Conservation (phyloP, 2,113 vertebrate species). For the Lepus europaeus region DNA sequence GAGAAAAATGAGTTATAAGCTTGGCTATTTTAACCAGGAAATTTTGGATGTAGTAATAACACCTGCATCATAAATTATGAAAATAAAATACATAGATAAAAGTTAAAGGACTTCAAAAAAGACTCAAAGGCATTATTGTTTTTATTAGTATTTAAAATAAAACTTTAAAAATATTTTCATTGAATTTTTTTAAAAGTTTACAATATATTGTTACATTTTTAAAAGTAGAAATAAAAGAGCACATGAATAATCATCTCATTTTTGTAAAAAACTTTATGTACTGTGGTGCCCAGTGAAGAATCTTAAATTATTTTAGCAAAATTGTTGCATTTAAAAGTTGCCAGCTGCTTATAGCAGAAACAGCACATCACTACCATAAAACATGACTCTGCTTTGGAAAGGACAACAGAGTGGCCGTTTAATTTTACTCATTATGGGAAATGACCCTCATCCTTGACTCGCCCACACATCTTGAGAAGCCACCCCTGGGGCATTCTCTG, state of each 20-base stretch:
- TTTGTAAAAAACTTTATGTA: slow-evolving; percentile 20
- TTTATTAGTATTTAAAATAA: slow-evolving; percentile 43
- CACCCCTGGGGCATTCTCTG: slow-evolving; percentile 57
- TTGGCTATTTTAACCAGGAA: slow-evolving; percentile 5
- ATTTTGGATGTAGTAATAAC: slow-evolving; percentile 11
- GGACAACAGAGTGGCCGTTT: slow-evolving; percentile 48
- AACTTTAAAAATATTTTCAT: background rate
- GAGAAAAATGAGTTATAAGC: background rate
- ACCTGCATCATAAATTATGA: slow-evolving; percentile 45
- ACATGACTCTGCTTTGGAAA: slow-evolving; percentile 61
- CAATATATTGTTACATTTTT: background rate
- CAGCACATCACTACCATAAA: background rate
- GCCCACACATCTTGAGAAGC: slow-evolving; percentile 42
- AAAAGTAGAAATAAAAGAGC: background rate
- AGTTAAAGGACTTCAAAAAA: background rate
- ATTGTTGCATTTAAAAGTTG: slow-evolving; percentile 29
- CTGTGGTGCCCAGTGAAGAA: background rate
- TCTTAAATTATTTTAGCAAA: slow-evolving; percentile 45
- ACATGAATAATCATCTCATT: background rate
- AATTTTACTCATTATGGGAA: slow-evolving; percentile 76
- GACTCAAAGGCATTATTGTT: background rate
- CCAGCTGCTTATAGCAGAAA: slow-evolving; percentile 12
- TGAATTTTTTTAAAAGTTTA: slow-evolving; percentile 5
- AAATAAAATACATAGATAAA: slow-evolving; percentile 58
- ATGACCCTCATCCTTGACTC: slow-evolving; percentile 63